These are phyloP conservation scores for Sebastes schlegelii DNA, from an alignment of 2,113 vertebrate species.

Conservation along the genomic window DNA sequence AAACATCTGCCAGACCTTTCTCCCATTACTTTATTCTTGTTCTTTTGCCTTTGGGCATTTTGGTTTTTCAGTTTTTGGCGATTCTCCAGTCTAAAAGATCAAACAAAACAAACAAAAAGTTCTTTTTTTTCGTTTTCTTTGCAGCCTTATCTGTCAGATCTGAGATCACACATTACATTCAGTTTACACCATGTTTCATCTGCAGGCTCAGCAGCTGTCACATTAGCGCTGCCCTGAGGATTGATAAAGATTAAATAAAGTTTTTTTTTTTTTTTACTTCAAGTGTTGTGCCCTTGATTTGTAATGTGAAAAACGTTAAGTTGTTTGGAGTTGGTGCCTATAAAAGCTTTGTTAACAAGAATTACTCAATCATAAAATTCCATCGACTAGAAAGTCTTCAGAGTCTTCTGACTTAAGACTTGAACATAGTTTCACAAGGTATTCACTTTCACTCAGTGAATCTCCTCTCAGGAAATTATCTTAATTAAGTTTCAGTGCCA, in stretches of 20 bases:
- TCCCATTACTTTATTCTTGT: too few species aligned
- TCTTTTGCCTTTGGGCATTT: too few species aligned
- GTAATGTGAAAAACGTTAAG: neutral
- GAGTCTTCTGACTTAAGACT: neutral
- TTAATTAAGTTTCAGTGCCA: too few species aligned
- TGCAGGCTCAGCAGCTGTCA: too few species aligned
- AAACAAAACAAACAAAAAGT: too few species aligned
- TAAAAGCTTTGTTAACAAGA: neutral
- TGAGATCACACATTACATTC: neutral
- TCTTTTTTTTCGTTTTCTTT: neutral
- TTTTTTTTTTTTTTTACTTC: too few species aligned
- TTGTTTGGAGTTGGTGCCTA: too few species aligned
- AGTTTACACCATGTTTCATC: slow-evolving; percentile 24
- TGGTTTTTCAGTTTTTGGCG: neutral
- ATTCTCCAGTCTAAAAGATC: slow-evolving; percentile 23
- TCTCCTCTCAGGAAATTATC: too few species aligned
- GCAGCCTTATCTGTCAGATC: neutral
- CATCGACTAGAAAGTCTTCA: neutral
- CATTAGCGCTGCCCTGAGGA: neutral
- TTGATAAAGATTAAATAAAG: too few species aligned
- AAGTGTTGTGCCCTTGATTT: neutral
- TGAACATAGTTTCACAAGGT: too few species aligned
- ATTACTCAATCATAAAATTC: neutral
- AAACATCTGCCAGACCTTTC: too few species aligned
- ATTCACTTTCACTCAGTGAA: too few species aligned